Evolutionary conservation across 2,888 invertebrate genomes (phyloP).

Genomic region (Latrodectus hesperus): DNA sequence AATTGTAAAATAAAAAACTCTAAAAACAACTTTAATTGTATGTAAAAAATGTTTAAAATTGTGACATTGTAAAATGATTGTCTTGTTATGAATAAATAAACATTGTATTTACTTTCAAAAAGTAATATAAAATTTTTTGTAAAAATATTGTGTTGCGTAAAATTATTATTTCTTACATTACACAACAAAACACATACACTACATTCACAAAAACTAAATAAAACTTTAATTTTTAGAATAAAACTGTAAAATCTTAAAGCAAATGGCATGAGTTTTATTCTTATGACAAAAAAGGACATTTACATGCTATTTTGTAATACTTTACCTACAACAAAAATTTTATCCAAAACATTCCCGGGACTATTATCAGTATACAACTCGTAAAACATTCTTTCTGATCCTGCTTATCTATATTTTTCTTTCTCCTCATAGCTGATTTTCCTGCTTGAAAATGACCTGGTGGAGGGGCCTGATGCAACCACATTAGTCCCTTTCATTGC

Average conservation of each 20-base stretch:
- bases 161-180: background rate
- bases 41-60: no score
- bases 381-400: background rate
- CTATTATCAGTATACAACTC: background rate
- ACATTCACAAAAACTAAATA: background rate
- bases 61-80: no score
- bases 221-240: no score
- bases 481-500: slow-evolving; percentile 58
- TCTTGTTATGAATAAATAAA: no score
- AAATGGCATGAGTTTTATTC: no score
- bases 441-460: slow-evolving; percentile 37
- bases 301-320: background rate
- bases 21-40: no score
- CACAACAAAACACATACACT: background rate
- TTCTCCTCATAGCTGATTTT: slow-evolving; percentile 48
- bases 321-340: background rate
- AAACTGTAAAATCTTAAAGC: no score
- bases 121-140: background rate
- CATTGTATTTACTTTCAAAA: background rate
- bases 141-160: background rate
- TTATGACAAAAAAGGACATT: no score
- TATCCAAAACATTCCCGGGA: background rate
- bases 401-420: slow-evolving; percentile 56
- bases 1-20: no score
- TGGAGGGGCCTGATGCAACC: slow-evolving; percentile 56